Base-by-base conservation (phyloP, 2,888 invertebrate genomes). In the Campoletis raptor region DNA sequence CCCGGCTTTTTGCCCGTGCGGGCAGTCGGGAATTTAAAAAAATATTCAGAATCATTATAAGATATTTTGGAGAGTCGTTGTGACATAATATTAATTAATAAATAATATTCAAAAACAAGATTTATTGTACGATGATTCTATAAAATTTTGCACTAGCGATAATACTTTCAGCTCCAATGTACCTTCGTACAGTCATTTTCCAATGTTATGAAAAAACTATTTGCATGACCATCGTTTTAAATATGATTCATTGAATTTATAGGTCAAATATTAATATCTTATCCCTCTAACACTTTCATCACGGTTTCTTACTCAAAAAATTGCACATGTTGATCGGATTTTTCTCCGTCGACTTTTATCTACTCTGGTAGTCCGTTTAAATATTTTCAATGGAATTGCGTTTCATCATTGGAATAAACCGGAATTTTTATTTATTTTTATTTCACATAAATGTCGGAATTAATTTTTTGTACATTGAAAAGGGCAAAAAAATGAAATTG, bases 191-290 rank as follows among this genome's bases (percentile, higher is more conserved):
- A 61, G 61, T 6, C 4, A 61, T 30, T 15, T 30, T 6, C 61
- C 4, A 61, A 30, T 30, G 61, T 15, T 30, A 15, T 15, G 24
- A 61, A 61, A 30, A 61, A 61, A 61, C 21, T 30, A 61, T 61
- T 30, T 30, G 61, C 30, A 2, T 30, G 12, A 61, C 61, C 61
- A 30, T 61, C 30, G 4, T 6, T 15, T 61, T 61, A 15, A 61
- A 30, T 30, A 61, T 61, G 61, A 61, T 61, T 30, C 30, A 61
- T 30, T 61, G 0, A 61, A 61, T 61, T 30, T 61, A 57, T 57
- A 57, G 24, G 24, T 24, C 57, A 57, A 24, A 24, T 57, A 57
- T 24, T 12, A 57, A 57, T 57, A 57, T 57, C 24, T 57, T 57
- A 21, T 57, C 24, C 57, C 24, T 9, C 21, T 24, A 57, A 57